Conservation (phyloP, 2,888 invertebrate species). For the Nymphalis c-album region DNA sequence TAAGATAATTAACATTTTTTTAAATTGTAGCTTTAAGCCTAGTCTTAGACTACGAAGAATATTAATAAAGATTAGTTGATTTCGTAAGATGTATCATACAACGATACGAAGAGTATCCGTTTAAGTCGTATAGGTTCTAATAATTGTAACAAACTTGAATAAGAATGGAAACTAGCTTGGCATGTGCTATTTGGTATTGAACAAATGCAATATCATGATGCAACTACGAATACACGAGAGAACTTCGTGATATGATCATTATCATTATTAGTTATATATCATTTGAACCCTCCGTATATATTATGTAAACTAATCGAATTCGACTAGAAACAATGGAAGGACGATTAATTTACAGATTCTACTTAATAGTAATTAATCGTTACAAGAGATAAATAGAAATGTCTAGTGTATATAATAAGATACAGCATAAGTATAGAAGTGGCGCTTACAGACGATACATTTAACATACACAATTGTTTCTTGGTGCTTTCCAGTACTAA, state of each 20-base stretch:
- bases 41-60: conserved; percentile 75
- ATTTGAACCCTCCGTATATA: conserved; percentile 34
- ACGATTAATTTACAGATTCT: conserved; percentile 74
- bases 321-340: conserved; percentile 62
- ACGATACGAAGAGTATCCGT: conserved; percentile 40
- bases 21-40: conserved; percentile 75
- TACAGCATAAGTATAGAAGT: conserved; percentile 50
- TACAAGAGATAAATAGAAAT: conserved; percentile 75
- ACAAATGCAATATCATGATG: conserved; percentile 76
- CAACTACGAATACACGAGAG: conserved; percentile 57
- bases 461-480: conserved; percentile 57
- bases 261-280: conserved; percentile 38
- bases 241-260: conserved; percentile 45
- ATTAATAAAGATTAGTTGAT: conserved; percentile 59
- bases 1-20: conserved; percentile 68
- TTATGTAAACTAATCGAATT: conserved; percentile 36
- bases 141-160: conserved; percentile 58
- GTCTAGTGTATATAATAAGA: conserved; percentile 68
- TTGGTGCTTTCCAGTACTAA: conserved; percentile 65
- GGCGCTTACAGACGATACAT: conserved; percentile 53
- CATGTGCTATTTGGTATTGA: conserved; percentile 75
- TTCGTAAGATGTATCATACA: conserved; percentile 48
- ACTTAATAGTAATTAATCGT: conserved; percentile 58
- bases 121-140: conserved; percentile 8
- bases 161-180: conserved; percentile 67